These are phyloP conservation scores for Arctia plantaginis DNA, from an alignment of 2,888 invertebrate species.

Conservation along the genomic window DNA sequence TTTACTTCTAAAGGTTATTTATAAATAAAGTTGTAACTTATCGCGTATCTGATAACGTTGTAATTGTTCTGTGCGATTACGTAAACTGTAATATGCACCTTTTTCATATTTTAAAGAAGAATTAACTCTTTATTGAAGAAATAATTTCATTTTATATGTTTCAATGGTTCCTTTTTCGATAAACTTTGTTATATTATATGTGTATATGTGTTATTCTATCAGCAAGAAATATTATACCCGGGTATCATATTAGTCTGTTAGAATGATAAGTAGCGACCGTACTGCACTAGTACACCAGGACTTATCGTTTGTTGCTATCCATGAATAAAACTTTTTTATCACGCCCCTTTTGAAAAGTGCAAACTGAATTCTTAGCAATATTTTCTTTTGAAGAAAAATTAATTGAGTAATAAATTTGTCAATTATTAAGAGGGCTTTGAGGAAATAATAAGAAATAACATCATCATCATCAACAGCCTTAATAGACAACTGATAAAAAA, in stretches of 20 bases:
- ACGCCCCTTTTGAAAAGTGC: background rate
- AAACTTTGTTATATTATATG: background rate
- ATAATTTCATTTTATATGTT: background rate
- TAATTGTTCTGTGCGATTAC: constrained; percentile 2
- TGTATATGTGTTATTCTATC: background rate
- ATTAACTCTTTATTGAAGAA: background rate
- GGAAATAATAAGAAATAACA: background rate
- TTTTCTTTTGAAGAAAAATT: too few relatives aligned
- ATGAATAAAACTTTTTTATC: background rate
- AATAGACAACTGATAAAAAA: too few relatives aligned
- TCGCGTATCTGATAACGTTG: constrained; percentile 26
- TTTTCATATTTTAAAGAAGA: background rate
- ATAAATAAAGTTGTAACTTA: constrained; percentile 18
- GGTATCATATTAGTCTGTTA: background rate
- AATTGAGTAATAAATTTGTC: background rate
- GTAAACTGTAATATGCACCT: background rate
- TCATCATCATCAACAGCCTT: too few relatives aligned
- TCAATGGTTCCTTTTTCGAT: background rate
- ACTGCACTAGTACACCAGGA: background rate
- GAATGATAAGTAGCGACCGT: background rate
- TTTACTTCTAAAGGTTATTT: constrained; percentile 19
- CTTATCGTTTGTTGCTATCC: background rate
- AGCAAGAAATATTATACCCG: background rate
- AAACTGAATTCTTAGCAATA: background rate
- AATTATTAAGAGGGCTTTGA: background rate